Conservation (phyloP, 2,797 vertebrate species). For the Hippocampus kuda region DNA sequence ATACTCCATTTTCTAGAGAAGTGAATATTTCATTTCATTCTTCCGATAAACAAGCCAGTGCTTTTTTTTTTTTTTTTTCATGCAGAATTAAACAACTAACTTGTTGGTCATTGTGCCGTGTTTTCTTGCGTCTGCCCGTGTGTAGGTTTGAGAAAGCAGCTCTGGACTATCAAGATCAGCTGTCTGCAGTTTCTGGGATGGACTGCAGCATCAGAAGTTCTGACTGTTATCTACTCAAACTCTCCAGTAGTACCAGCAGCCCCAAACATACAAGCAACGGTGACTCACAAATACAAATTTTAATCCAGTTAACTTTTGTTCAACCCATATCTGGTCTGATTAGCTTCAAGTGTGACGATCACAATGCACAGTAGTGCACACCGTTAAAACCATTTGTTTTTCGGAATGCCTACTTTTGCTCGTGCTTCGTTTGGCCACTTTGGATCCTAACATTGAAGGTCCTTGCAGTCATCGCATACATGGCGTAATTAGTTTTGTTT, state of each 20-base stretch:
- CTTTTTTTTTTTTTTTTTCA: neutral
- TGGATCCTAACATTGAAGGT: too few species aligned
- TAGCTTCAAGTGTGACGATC: neutral
- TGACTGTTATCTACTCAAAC: slow-evolving; percentile 76
- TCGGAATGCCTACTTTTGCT: too few species aligned
- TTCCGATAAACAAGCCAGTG: neutral
- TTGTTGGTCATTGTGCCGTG: neutral
- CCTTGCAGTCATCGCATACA: too few species aligned
- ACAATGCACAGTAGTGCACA: too few species aligned
- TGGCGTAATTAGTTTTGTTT: too few species aligned
- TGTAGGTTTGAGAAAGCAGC: slow-evolving; percentile 93
- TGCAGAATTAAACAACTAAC: neutral
- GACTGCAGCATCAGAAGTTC: slow-evolving; percentile 85
- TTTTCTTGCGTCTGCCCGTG: slow-evolving; percentile 15
- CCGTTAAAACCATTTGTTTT: too few species aligned
- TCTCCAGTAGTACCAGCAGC: slow-evolving; percentile 76
- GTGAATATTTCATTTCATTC: neutral
- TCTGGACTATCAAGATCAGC: slow-evolving; percentile 89
- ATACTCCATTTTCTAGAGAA: too few species aligned
- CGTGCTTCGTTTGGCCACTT: too few species aligned
- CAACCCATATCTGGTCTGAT: neutral
- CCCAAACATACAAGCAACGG: slow-evolving; percentile 86
- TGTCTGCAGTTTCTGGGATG: slow-evolving; percentile 84
- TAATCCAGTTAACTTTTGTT: neutral
- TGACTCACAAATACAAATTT: slow-evolving; percentile 38